Conservation (phyloP, 1,140 invertebrate species). For the Hirudo medicinalis region DNA sequence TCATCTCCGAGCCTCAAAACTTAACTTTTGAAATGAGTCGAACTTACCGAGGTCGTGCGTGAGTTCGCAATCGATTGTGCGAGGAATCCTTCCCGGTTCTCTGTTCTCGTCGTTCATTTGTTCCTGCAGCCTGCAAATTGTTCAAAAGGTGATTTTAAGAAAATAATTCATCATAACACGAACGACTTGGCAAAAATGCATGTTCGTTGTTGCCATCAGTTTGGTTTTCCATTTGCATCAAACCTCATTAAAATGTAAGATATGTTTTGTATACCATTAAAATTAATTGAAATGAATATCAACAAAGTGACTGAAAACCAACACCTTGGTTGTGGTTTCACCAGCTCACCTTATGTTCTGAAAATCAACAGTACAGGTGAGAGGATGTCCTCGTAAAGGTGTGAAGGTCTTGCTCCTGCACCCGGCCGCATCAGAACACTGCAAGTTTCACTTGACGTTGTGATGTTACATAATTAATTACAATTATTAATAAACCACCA, state of each 20-base stretch:
- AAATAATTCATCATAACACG: no score
- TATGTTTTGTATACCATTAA: no score
- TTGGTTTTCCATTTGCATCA: no score
- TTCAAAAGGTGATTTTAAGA: background rate
- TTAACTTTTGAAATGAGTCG: background rate
- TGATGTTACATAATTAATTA: no score
- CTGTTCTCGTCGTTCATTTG: slow-evolving; percentile 37
- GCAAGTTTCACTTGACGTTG: background rate
- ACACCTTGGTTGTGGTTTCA: background rate
- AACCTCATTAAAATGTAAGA: background rate
- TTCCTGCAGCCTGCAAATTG: slow-evolving; percentile 35
- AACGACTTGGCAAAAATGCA: no score
- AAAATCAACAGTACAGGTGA: slow-evolving; percentile 59
- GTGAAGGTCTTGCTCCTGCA: slow-evolving; percentile 55
- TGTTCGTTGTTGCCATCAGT: no score
- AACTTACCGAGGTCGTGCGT: slow-evolving; percentile 55
- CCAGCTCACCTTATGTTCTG: slow-evolving; percentile 57
- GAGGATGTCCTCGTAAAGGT: slow-evolving; percentile 52
- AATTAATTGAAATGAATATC: no score
- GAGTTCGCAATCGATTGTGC: slow-evolving; percentile 72
- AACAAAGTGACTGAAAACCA: no score
- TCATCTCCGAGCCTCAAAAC: background rate
- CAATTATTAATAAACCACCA: no score
- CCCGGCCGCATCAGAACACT: slow-evolving; percentile 34
- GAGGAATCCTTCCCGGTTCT: slow-evolving; percentile 58